These are phyloP conservation scores for Microctenopoma lineatum DNA, from an alignment of 2,797 vertebrate genomes.

Conservation along the genomic window DNA sequence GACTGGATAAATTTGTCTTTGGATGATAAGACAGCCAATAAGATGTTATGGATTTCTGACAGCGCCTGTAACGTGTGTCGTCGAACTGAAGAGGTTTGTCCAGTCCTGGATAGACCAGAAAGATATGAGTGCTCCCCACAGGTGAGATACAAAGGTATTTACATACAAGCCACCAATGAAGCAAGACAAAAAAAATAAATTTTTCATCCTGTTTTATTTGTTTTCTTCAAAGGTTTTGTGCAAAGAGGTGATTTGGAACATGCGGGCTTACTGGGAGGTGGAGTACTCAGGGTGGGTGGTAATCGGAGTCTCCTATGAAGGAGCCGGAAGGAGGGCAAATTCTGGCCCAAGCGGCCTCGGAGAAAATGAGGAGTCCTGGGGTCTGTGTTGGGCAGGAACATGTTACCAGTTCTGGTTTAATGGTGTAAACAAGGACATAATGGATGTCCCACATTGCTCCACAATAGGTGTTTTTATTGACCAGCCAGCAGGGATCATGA, in stretches of 20 bases:
- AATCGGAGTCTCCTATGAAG: constrained; percentile 68
- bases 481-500: constrained; percentile 75
- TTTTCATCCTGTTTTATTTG: background rate
- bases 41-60: constrained; percentile 72
- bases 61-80: constrained; percentile 56
- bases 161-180: background rate
- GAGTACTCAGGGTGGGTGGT: constrained; percentile 65
- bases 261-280: constrained; percentile 75
- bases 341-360: constrained; percentile 73
- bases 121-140: constrained; percentile 74
- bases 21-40: constrained; percentile 76
- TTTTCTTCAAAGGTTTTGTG: constrained; percentile 66
- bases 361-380: constrained; percentile 80
- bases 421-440: constrained; percentile 52
- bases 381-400: constrained; percentile 74
- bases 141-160: constrained; percentile 29
- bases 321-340: constrained; percentile 55
- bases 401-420: constrained; percentile 77
- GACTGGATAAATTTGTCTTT: constrained; percentile 68
- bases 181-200: too few relatives aligned
- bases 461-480: constrained; percentile 79
- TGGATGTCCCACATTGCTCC: constrained; percentile 45
- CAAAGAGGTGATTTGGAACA: constrained; percentile 67
- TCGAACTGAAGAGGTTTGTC: constrained; percentile 68
- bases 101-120: constrained; percentile 74